Conservation (phyloP, 2,888 invertebrate species). For the Acanthosoma haemorrhoidale region DNA sequence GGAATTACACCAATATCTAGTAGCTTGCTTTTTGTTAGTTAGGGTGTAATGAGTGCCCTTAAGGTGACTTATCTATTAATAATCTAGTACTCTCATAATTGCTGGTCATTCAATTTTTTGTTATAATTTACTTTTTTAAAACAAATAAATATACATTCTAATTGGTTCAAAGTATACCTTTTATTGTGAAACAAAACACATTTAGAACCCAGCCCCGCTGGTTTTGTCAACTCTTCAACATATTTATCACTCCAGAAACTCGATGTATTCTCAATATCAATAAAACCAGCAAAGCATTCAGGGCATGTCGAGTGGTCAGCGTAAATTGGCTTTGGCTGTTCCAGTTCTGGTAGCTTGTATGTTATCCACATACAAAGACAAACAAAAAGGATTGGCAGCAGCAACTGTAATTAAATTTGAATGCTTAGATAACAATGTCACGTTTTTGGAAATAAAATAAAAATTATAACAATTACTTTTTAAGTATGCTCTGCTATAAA, state of each 20-base stretch:
- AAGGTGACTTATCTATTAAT: too few species aligned
- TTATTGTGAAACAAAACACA: too few species aligned
- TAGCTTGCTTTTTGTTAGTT: too few species aligned
- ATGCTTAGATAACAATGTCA: conserved; percentile 23
- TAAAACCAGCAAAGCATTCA: conserved; percentile 27
- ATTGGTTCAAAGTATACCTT: too few species aligned
- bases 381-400: conserved; percentile 52
- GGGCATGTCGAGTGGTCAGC: conserved; percentile 44
- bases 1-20: too few species aligned
- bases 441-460: not conserved
- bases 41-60: too few species aligned
- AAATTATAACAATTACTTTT: too few species aligned
- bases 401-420: conserved; percentile 46
- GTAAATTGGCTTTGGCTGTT: conserved; percentile 47
- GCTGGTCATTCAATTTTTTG: too few species aligned
- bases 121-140: too few species aligned
- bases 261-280: not conserved
- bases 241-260: conserved; percentile 27
- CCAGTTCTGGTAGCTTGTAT: conserved; percentile 47
- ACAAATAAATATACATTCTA: too few species aligned
- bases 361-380: conserved; percentile 51
- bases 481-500: too few species aligned
- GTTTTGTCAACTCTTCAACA: conserved; percentile 14
- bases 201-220: conserved; percentile 16
- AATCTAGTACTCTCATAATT: too few species aligned